A percentile compares a stretch with the other conserved stretches of the same genome.
phyloP scores from a whole-genome alignment of 2,888 invertebrate species.

The Carpatolechia fugitivella region DNA sequence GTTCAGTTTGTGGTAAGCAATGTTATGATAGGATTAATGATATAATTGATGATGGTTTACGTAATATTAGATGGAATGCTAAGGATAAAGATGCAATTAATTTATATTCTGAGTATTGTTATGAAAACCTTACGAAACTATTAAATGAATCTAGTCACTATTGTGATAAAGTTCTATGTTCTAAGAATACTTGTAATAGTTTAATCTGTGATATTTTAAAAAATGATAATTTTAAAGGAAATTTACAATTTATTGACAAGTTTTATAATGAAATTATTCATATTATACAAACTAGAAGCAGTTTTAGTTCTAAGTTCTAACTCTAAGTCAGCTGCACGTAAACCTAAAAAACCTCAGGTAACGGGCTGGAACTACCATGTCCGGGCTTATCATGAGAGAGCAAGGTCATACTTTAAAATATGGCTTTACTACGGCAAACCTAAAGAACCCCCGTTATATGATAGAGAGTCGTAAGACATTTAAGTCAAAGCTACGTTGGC shows the following conservation, averaged over 20 bases:
- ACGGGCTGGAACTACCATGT: conserved; percentile 3
- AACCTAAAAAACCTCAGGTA: not conserved
- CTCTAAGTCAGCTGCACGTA: not conserved
- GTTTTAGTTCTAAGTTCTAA: not conserved
- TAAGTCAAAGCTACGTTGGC: conserved; percentile 2
- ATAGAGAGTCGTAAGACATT: not conserved
- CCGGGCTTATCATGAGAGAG: not conserved
- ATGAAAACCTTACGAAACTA: not conserved
- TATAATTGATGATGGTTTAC: no score
- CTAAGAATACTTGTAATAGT: not conserved
- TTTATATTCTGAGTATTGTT: not conserved
- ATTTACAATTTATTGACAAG: not conserved
- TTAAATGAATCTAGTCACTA: not conserved
- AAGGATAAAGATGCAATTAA: not conserved
- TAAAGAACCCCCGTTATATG: not conserved
- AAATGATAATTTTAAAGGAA: not conserved
- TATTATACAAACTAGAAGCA: not conserved
- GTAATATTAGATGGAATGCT: not conserved
- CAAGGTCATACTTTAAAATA: not conserved
- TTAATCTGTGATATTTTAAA: no score
- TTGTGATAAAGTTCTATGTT: not conserved
- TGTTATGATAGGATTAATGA: no score
- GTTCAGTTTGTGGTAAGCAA: no score
- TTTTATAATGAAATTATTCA: not conserved
- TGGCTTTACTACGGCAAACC: not conserved